A percentile compares a stretch with the other conserved stretches of the same genome.
Evolutionary conservation across 2,113 vertebrate genomes (phyloP).

Genomic region (Microcebus jonahi): DNA sequence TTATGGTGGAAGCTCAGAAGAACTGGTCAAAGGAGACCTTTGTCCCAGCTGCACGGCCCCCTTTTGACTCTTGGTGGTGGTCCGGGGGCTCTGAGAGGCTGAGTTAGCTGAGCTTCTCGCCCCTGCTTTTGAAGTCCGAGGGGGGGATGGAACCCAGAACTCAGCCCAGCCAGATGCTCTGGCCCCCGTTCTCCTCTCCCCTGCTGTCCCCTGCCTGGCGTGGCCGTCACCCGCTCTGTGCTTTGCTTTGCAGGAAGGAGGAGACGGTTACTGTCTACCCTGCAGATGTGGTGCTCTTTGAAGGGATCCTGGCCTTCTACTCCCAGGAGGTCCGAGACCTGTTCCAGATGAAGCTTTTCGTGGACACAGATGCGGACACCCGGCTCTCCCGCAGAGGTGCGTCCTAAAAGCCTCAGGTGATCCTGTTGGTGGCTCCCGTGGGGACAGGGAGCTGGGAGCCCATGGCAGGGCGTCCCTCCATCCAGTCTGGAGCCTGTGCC

Average conservation of each 20-base stretch:
- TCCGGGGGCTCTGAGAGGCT: neutral
- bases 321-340: slow-evolving; percentile 96
- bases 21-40: neutral
- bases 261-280: slow-evolving; percentile 96
- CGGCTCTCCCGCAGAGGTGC: slow-evolving; percentile 96
- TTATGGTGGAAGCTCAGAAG: neutral
- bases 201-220: neutral
- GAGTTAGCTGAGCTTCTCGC: neutral
- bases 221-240: neutral
- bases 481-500: neutral
- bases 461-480: no score
- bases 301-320: slow-evolving; percentile 98
- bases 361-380: slow-evolving; percentile 97
- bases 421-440: neutral
- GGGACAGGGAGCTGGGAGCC: neutral
- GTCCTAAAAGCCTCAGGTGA: accelerated
- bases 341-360: slow-evolving; percentile 99
- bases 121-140: no score
- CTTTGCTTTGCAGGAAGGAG: slow-evolving; percentile 90
- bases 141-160: neutral
- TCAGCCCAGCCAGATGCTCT: neutral
- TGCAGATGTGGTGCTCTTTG: slow-evolving; percentile 96
- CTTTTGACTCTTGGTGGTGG: neutral
- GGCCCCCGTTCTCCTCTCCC: no score
- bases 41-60: accelerated